phyloP scores from a whole-genome alignment of 2,797 vertebrate species.

The Dendrocincla tyrannina region DNA sequence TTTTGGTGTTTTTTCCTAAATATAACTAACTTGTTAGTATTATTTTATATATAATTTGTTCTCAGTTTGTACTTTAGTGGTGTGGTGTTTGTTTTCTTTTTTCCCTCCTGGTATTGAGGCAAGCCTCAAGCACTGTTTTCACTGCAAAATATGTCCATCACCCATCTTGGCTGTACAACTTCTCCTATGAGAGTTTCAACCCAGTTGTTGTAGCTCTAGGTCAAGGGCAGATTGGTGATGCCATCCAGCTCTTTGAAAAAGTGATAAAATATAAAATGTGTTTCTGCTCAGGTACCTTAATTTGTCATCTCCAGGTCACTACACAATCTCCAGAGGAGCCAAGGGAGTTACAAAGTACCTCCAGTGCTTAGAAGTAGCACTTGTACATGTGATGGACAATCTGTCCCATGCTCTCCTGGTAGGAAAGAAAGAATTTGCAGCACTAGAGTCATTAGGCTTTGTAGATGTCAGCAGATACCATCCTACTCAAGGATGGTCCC shows the following conservation, averaged over 20 bases:
- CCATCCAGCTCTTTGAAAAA: constrained; percentile 2
- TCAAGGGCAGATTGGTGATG: not conserved
- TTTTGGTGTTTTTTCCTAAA: not conserved
- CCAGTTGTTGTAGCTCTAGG: not conserved
- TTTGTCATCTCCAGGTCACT: constrained; percentile 3
- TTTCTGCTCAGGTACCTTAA: not conserved
- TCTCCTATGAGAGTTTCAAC: not conserved
- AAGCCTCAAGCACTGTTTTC: not conserved
- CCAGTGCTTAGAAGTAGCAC: not conserved
- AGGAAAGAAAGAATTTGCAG: not conserved
- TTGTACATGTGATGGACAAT: not conserved
- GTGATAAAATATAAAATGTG: constrained; percentile 4
- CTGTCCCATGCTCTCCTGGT: not conserved
- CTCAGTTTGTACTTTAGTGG: not conserved
- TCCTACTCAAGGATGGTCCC: not conserved
- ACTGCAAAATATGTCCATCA: not conserved
- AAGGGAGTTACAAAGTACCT: not conserved
- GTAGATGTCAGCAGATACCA: not conserved
- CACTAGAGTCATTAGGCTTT: not conserved
- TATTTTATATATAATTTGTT: not conserved
- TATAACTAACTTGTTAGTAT: not conserved
- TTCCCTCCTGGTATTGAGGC: not conserved
- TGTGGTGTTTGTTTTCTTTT: accelerated
- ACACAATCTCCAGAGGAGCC: not conserved
- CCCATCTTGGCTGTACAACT: not conserved